Evolutionary conservation across 2,888 invertebrate genomes (phyloP), one percentile per base, ranked within the genome.

Genomic region (Drosophila seclusa): DNA sequence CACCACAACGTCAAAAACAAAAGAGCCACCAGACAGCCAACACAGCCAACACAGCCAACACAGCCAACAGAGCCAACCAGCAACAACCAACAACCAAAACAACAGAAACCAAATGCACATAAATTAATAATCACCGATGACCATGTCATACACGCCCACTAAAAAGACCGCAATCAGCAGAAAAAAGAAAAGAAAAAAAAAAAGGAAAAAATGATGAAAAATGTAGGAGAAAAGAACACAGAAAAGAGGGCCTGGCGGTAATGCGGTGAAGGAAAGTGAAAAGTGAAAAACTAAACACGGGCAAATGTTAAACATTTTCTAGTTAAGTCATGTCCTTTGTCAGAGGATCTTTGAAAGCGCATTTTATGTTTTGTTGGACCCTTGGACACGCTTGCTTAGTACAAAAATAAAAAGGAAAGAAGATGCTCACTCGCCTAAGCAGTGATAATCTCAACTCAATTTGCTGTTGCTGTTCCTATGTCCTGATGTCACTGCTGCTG

Each of bases 121-220:
- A 88, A 91, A 89, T 89, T 84, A 86, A 89, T 90, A 90, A 83
- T 82, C 73, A 83, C 77, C 83, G 89, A 83, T 90, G 88, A 82
- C 80, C 89, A 88, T 91, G 90, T 91, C 78, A 80, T 60, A 50
- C 74, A 90, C 91, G 91, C 91, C 91, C 81, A 83, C 76, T 78
- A 24, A 54, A 54, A 42, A 52, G 53, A 50, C 60, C 61, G 61
- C 73, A 73, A 58, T 53, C 49, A 34, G 54, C 65, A 73, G 58
- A 52, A 73, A 49, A 64, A 52, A 63, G 45, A 50, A 34, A 42
- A 24, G 31, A 61, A 38, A 36, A 13, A 11, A 63, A 32, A 40
- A 67, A 21, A 60, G 50, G 40, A 29, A 53, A 36, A 29, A 40
- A 40, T 45, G 45, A 45, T 45, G 45, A 29, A 38, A 27, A 38